These are phyloP conservation scores for Actenoides hombroni DNA, from an alignment of 2,113 vertebrate species.

Conservation along the genomic window DNA sequence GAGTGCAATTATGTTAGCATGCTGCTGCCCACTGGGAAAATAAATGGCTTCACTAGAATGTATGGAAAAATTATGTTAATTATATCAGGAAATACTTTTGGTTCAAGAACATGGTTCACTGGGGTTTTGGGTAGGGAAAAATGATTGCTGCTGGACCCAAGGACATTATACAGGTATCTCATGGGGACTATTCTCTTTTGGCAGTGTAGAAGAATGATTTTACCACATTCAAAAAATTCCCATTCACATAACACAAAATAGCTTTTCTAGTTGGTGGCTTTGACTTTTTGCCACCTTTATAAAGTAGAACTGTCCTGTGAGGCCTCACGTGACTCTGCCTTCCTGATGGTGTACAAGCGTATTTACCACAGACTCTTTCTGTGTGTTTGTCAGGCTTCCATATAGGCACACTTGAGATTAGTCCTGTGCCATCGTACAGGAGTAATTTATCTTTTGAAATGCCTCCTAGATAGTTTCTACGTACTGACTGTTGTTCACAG, in stretches of 20 bases:
- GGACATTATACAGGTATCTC: not conserved
- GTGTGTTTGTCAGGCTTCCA: not conserved
- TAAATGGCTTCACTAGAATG: not conserved
- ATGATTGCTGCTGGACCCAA: not conserved
- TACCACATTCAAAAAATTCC: not conserved
- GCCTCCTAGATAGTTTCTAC: not conserved
- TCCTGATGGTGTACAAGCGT: accelerated
- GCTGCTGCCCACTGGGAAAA: not conserved
- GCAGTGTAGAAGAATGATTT: not conserved
- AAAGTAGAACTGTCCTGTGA: not conserved
- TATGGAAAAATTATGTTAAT: not conserved
- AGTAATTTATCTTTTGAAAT: not conserved
- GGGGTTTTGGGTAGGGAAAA: not conserved
- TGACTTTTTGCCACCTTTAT: not conserved
- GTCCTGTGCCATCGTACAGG: not conserved
- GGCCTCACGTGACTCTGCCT: not conserved
- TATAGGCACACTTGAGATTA: not conserved
- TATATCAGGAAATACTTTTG: not conserved
- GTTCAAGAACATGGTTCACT: not conserved
- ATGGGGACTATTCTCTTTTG: not conserved
- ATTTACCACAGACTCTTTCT: not conserved
- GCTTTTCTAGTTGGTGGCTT: not conserved
- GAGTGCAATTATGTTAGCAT: not conserved
- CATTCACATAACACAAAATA: not conserved
- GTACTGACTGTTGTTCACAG: not conserved